A percentile compares a stretch with the other conserved stretches of the same genome.
Conservation (phyloP, 2,113 vertebrate genomes). For the Mobula hypostoma region DNA sequence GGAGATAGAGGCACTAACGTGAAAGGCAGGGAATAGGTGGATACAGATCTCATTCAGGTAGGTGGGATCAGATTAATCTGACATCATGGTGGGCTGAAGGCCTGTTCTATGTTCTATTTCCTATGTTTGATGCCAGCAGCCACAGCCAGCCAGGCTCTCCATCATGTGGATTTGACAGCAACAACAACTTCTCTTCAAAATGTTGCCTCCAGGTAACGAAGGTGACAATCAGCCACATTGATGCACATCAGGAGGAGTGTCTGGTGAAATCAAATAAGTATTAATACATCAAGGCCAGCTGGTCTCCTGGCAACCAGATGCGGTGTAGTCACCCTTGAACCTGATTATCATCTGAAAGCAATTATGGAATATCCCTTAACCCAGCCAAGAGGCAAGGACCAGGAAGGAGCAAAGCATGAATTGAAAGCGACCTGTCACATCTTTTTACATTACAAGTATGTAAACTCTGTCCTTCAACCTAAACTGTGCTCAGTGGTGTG, state of each 20-base stretch:
- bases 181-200: not conserved
- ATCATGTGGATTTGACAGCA: not conserved
- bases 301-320: not conserved
- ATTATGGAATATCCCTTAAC: not conserved
- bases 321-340: not conserved
- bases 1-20: too few relatives aligned
- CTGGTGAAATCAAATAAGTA: not conserved
- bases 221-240: slow-evolving; percentile 1
- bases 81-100: too few relatives aligned
- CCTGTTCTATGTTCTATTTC: too few relatives aligned
- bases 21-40: too few relatives aligned
- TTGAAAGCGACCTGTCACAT: not conserved
- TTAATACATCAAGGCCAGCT: not conserved
- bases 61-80: too few relatives aligned
- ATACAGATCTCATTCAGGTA: too few relatives aligned
- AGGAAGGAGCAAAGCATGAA: not conserved
- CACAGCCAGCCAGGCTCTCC: not conserved
- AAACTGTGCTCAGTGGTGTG: not conserved
- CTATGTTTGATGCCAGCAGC: not conserved
- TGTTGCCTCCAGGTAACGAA: not conserved
- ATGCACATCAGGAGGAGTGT: not conserved
- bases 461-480: not conserved
- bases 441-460: too few relatives aligned
- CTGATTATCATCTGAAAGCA: not conserved
- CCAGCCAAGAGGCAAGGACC: not conserved